phyloP scores from a whole-genome alignment of 2,888 invertebrate species.

The Drosophila suboccidentalis region DNA sequence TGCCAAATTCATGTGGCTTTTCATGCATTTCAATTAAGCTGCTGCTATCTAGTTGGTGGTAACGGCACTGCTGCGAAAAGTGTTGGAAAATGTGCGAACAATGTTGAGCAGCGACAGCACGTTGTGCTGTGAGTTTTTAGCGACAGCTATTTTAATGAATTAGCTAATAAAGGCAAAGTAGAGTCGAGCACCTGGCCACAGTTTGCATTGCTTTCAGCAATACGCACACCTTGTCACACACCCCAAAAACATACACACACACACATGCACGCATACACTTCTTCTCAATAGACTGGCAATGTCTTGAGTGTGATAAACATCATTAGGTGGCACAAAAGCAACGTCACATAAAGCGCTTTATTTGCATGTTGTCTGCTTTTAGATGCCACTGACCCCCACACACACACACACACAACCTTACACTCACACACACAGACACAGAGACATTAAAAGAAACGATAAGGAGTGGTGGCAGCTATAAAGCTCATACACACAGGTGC shows the following conservation, averaged over 20 bases:
- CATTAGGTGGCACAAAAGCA: slow-evolving; percentile 72
- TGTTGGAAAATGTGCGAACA: slow-evolving; percentile 68
- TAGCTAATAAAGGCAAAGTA: slow-evolving; percentile 69
- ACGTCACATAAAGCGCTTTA: slow-evolving; percentile 69
- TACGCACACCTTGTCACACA: slow-evolving; percentile 15
- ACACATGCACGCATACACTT: slow-evolving; percentile 6
- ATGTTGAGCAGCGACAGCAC: slow-evolving; percentile 25
- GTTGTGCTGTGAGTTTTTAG: slow-evolving; percentile 31
- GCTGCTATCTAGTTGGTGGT: slow-evolving; percentile 51
- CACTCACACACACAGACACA: slow-evolving; percentile 7
- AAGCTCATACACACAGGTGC: slow-evolving; percentile 37
- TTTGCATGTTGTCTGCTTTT: slow-evolving; percentile 77
- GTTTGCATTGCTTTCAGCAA: slow-evolving; percentile 36
- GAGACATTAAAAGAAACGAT: slow-evolving; percentile 28
- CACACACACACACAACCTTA: not conserved
- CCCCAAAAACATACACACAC: slow-evolving; percentile 1
- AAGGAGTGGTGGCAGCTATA: slow-evolving; percentile 26
- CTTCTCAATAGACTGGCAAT: slow-evolving; percentile 49
- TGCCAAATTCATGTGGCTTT: slow-evolving; percentile 78
- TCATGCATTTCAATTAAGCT: slow-evolving; percentile 79
- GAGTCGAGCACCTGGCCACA: slow-evolving; percentile 50
- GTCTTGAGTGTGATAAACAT: slow-evolving; percentile 75
- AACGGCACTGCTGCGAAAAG: slow-evolving; percentile 58
- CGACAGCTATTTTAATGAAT: slow-evolving; percentile 73
- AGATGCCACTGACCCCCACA: slow-evolving; percentile 72